Evolutionary conservation across 2,797 vertebrate species (phyloP).

Genomic region (Eupleurogrammus muticus): DNA sequence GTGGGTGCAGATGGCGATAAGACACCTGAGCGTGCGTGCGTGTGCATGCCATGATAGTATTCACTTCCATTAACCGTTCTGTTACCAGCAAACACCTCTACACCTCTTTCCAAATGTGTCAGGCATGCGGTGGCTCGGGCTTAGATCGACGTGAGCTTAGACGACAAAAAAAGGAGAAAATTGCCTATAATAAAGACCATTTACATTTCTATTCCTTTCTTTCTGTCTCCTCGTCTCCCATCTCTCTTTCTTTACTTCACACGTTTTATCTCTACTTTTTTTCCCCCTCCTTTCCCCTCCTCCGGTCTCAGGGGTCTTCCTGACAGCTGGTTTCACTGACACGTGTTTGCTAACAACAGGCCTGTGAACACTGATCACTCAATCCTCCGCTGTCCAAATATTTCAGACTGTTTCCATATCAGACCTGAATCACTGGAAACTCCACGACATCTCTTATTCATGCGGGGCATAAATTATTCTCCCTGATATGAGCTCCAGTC

Average conservation of each 20-base stretch:
- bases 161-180: conserved; percentile 7
- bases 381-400: conserved; percentile 83
- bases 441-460: conserved; percentile 85
- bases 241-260: conserved; percentile 3
- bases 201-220: neutral
- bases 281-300: conserved; percentile 11
- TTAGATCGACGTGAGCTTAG: neutral
- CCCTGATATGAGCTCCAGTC: conserved; percentile 86
- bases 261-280: neutral
- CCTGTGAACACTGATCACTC: conserved; percentile 81
- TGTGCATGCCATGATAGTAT: conserved; percentile 6
- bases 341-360: conserved; percentile 81
- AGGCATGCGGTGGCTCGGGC: neutral
- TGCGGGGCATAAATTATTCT: conserved; percentile 86
- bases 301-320: conserved; percentile 51
- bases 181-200: neutral
- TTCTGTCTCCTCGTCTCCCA: neutral
- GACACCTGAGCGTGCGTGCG: conserved; percentile 8
- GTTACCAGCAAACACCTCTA: conserved; percentile 18
- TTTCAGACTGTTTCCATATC: conserved; percentile 84
- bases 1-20: conserved; percentile 19
- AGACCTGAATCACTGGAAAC: conserved; percentile 81
- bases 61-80: conserved; percentile 20
- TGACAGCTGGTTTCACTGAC: conserved; percentile 75
- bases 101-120: neutral